These are phyloP conservation scores for Ia io DNA, from an alignment of 2,113 vertebrate species.

Conservation along the genomic window DNA sequence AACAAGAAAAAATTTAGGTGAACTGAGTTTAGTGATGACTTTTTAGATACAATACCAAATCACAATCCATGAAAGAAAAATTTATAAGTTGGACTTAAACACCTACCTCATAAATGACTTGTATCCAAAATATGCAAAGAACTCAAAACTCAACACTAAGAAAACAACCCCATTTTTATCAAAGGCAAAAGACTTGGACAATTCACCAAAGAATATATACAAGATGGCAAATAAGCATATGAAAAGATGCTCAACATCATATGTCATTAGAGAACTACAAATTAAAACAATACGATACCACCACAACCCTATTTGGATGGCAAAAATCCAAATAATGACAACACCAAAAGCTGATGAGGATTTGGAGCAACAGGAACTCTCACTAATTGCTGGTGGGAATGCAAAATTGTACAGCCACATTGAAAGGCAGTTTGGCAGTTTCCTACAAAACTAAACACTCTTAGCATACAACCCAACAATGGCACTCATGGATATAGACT, in stretches of 20 bases:
- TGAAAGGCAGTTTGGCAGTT: neutral
- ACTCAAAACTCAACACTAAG: slow-evolving; percentile 31
- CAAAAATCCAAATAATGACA: slow-evolving; percentile 20
- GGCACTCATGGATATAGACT: neutral
- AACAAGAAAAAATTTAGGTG: neutral
- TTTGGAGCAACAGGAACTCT: neutral
- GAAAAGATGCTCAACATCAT: neutral
- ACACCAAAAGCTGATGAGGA: neutral
- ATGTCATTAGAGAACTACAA: neutral
- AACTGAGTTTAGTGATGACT: neutral
- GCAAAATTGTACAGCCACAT: neutral
- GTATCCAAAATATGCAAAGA: neutral
- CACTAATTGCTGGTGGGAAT: neutral
- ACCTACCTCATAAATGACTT: neutral
- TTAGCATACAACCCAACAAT: neutral
- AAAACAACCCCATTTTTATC: neutral
- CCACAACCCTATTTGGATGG: neutral
- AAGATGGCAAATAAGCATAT: neutral
- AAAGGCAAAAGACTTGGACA: neutral
- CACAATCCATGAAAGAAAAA: neutral
- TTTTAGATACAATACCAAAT: neutral
- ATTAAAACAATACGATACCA: neutral
- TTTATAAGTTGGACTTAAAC: neutral
- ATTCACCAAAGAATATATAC: neutral
- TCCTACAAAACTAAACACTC: neutral